These are phyloP conservation scores for Hyla sarda DNA, from an alignment of 2,113 vertebrate species.

Conservation along the genomic window DNA sequence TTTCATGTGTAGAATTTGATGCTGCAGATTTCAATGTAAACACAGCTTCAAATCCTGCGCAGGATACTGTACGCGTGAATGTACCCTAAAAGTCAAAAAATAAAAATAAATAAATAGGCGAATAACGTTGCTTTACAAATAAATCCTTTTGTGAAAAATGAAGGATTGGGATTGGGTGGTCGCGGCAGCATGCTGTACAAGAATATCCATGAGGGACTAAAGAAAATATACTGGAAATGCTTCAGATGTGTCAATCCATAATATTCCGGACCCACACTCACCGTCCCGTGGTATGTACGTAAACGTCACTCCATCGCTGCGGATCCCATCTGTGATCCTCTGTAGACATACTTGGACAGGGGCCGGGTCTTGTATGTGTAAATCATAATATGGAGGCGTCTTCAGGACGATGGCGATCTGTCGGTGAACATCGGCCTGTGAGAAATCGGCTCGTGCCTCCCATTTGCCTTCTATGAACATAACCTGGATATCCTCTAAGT, in stretches of 20 bases:
- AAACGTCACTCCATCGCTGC: slow-evolving; percentile 83
- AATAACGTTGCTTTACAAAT: too few relatives aligned
- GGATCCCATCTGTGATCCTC: slow-evolving; percentile 85
- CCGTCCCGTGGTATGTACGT: slow-evolving; percentile 84
- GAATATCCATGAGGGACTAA: too few relatives aligned
- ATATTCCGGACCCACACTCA: slow-evolving; percentile 58
- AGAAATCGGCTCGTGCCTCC: slow-evolving; percentile 89
- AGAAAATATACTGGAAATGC: background rate
- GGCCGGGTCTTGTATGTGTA: slow-evolving; percentile 78
- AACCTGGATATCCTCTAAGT: slow-evolving; percentile 86
- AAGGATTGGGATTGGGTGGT: too few relatives aligned
- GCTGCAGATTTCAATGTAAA: too few relatives aligned
- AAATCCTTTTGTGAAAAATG: too few relatives aligned
- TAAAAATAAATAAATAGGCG: too few relatives aligned
- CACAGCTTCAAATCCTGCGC: too few relatives aligned
- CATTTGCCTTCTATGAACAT: slow-evolving; percentile 81
- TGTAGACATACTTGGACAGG: slow-evolving; percentile 81
- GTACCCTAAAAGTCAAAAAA: too few relatives aligned
- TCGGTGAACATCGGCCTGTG: slow-evolving; percentile 90
- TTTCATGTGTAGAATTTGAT: too few relatives aligned
- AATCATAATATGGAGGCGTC: slow-evolving; percentile 84
- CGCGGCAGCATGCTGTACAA: too few relatives aligned
- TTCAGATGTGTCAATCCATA: too few relatives aligned
- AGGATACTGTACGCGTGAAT: too few relatives aligned
- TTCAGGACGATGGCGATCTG: slow-evolving; percentile 94